phyloP scores from a whole-genome alignment of 2,797 vertebrate genomes.

The Pseudotriccus pelzelni region DNA sequence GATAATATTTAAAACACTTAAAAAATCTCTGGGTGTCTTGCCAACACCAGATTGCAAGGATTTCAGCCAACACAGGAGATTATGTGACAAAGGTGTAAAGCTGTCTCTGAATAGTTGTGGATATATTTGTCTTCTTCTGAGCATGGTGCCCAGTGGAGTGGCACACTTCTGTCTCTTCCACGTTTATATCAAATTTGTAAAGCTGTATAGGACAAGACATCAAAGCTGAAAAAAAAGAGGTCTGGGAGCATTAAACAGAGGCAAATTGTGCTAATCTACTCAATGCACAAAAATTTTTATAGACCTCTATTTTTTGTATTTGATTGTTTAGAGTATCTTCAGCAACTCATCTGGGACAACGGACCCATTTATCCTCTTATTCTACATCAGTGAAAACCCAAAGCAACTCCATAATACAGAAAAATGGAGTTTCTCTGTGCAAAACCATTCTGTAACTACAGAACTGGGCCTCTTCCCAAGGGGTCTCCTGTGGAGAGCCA shows the following conservation, averaged over 20 bases:
- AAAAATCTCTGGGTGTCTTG: background rate
- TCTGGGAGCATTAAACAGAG: background rate
- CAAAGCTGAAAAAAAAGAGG: background rate
- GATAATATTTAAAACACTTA: background rate
- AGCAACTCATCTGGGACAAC: background rate
- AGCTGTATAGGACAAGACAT: background rate
- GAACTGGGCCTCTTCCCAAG: background rate
- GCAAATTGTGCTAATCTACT: background rate
- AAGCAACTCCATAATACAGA: background rate
- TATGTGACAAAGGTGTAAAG: background rate
- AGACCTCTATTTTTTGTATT: background rate
- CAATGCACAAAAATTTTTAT: fast-evolving
- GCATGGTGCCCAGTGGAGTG: background rate
- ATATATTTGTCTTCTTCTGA: background rate
- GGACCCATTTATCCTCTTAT: background rate
- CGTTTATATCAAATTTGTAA: background rate
- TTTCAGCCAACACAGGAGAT: background rate
- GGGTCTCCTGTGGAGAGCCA: background rate
- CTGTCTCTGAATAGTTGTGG: background rate
- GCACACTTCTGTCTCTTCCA: background rate
- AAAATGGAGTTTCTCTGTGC: background rate
- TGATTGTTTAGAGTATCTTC: background rate
- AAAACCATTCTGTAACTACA: background rate
- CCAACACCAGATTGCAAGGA: background rate
- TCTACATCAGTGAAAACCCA: background rate